These are phyloP conservation scores for Sphecodes monilicornis DNA, from an alignment of 2,888 invertebrate species.

Conservation along the genomic window DNA sequence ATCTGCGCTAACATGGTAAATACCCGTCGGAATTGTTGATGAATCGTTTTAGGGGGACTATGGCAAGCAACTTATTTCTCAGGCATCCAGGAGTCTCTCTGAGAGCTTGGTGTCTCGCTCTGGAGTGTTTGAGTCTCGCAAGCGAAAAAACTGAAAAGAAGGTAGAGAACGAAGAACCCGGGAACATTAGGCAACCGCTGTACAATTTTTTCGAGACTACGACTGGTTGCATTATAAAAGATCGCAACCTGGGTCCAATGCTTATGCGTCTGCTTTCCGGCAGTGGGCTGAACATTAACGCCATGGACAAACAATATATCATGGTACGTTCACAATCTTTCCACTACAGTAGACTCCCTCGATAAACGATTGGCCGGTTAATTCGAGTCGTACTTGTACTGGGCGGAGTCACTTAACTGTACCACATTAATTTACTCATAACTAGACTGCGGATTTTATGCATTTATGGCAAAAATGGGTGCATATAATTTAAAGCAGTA, in stretches of 20 bases:
- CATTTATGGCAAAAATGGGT: too few species aligned
- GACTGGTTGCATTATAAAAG: constrained; percentile 88
- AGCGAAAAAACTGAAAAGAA: constrained; percentile 87
- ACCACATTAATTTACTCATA: too few species aligned
- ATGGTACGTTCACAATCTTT: constrained; percentile 78
- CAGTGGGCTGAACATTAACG: constrained; percentile 86
- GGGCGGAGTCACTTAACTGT: too few species aligned
- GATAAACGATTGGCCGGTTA: too few species aligned
- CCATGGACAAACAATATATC: constrained; percentile 86
- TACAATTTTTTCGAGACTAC: constrained; percentile 84
- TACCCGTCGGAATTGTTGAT: constrained; percentile 14
- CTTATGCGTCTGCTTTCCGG: constrained; percentile 89
- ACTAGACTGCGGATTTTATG: too few species aligned
- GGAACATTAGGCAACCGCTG: neutral
- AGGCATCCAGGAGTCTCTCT: constrained; percentile 89
- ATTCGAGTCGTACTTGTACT: too few species aligned
- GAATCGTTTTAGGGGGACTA: neutral
- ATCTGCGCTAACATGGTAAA: constrained; percentile 87
- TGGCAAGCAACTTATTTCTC: constrained; percentile 33
- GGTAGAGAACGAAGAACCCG: constrained; percentile 63
- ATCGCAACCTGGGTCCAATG: constrained; percentile 89
- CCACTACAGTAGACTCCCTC: neutral
- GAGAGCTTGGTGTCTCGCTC: constrained; percentile 92
- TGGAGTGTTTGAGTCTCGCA: constrained; percentile 91
- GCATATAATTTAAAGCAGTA: too few species aligned